Percentiles rank a stretch among this genome's conserved stretches.
phyloP scores from a whole-genome alignment of 2,888 invertebrate genomes.

The Corythucha ciliata region DNA sequence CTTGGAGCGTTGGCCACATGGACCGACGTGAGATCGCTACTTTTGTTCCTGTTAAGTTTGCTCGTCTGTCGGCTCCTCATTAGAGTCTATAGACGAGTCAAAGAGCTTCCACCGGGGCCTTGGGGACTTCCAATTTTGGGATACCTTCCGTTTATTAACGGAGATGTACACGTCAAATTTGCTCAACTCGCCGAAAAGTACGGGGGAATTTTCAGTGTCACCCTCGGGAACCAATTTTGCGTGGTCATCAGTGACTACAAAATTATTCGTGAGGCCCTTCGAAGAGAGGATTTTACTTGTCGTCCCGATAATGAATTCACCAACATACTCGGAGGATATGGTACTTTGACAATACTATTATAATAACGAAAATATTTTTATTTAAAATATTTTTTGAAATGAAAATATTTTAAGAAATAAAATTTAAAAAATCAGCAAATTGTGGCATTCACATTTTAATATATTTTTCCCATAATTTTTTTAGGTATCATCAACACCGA shows the following conservation, averaged over 20 bases:
- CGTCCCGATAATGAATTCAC: slow-evolving; percentile 78
- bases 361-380: not conserved
- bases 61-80: no score
- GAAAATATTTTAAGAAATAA: not conserved
- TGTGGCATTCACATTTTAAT: not conserved
- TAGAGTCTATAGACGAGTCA: no score
- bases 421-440: not conserved
- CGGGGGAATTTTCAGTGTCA: slow-evolving; percentile 70
- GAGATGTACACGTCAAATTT: slow-evolving; percentile 65
- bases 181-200: slow-evolving; percentile 66
- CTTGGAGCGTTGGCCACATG: no score
- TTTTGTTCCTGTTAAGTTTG: no score
- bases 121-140: slow-evolving; percentile 80
- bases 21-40: no score
- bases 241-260: slow-evolving; percentile 81
- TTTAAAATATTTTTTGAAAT: not conserved
- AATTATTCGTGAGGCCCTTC: slow-evolving; percentile 74
- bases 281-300: slow-evolving; percentile 77
- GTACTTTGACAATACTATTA: slow-evolving; percentile 43
- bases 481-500: slow-evolving; percentile 82
- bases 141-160: slow-evolving; percentile 69
- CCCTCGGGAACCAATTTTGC: slow-evolving; percentile 70
- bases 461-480: slow-evolving; percentile 3
- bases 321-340: slow-evolving; percentile 77
- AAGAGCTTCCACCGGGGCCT: slow-evolving; percentile 69